Conservation (phyloP, 2,888 invertebrate species). For the Scelioninae gen. 2 region DNA sequence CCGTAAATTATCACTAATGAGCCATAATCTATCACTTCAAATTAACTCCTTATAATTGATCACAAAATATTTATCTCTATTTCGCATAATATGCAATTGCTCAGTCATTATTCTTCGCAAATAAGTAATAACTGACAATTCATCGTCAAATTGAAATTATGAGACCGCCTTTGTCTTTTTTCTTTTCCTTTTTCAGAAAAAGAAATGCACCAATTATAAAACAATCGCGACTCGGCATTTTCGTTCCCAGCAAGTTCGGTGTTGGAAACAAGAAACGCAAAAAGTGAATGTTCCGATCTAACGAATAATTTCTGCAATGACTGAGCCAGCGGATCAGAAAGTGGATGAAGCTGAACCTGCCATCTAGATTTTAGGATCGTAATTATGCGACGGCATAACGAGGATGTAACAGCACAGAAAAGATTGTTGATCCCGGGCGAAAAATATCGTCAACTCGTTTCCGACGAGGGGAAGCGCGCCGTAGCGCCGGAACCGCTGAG, state of each 20-base stretch:
- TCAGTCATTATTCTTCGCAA: too few relatives aligned
- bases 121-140: too few relatives aligned
- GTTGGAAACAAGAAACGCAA: constrained; percentile 20
- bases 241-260: constrained; percentile 13
- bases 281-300: constrained; percentile 24
- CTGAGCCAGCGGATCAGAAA: not conserved
- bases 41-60: too few relatives aligned
- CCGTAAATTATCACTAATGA: too few relatives aligned
- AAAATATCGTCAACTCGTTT: constrained; percentile 51
- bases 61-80: too few relatives aligned
- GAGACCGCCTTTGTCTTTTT: too few relatives aligned
- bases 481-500: constrained; percentile 38
- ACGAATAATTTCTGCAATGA: constrained; percentile 36
- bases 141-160: too few relatives aligned
- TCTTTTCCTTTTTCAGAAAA: too few relatives aligned
- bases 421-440: constrained; percentile 47
- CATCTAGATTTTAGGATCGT: constrained; percentile 16
- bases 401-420: constrained; percentile 27
- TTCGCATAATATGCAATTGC: too few relatives aligned
- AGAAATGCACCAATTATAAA: constrained; percentile 19
- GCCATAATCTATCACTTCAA: too few relatives aligned
- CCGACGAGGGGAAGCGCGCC: constrained; percentile 44
- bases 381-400: constrained; percentile 28
- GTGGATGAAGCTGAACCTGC: constrained; percentile 5
- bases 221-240: constrained; percentile 16